These are phyloP conservation scores for Leucophenga maculata DNA, from an alignment of 2,888 invertebrate species.

Conservation along the genomic window DNA sequence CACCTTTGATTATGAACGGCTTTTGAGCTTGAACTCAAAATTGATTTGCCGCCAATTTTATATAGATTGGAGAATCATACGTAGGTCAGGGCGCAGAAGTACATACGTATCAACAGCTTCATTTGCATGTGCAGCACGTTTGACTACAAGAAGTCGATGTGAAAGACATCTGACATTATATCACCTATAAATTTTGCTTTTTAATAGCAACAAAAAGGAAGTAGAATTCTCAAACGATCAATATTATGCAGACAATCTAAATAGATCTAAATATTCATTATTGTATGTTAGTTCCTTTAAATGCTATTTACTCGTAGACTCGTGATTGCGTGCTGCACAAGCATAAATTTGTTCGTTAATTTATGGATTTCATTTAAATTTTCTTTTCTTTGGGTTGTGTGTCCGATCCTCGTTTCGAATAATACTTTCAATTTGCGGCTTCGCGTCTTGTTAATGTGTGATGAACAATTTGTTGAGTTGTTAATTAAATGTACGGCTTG, in stretches of 20 bases:
- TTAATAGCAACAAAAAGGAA: not conserved
- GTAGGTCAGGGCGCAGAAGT: no score
- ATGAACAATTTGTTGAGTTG: constrained; percentile 45
- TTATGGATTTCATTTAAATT: no score
- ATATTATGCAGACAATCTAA: not conserved
- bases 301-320: not conserved
- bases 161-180: not conserved
- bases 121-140: no score
- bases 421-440: not conserved
- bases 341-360: not conserved
- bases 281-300: not conserved
- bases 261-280: not conserved
- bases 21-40: constrained; percentile 1
- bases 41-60: constrained; percentile 5
- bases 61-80: no score
- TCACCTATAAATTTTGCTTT: not conserved
- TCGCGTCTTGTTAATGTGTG: constrained; percentile 47
- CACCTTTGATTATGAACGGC: constrained; percentile 38
- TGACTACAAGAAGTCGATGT: not conserved
- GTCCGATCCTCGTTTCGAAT: not conserved
- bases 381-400: no score
- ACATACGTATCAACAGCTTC: no score
- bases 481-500: constrained; percentile 39
- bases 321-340: not conserved
- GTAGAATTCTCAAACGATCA: not conserved